Conservation (phyloP, 2,888 invertebrate genomes). For the Drosophila falleni region DNA sequence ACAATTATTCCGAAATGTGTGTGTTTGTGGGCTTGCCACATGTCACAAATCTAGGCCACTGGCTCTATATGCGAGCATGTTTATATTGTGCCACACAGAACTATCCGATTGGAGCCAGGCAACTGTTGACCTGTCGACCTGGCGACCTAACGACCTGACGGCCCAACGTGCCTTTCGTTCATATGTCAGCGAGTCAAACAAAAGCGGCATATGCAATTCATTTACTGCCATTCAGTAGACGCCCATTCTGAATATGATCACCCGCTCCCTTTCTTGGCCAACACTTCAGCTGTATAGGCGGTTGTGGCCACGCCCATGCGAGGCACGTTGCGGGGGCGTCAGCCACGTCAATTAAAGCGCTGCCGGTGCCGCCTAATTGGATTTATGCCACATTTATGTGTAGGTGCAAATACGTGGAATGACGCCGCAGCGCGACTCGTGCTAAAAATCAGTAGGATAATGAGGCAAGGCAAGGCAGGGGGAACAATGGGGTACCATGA, state of each 20-base stretch:
- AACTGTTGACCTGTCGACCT: slow-evolving; percentile 31
- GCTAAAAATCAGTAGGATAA: slow-evolving; percentile 75
- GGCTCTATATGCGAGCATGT: slow-evolving; percentile 12
- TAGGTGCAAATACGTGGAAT: slow-evolving; percentile 75
- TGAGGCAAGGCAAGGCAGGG: slow-evolving; percentile 47
- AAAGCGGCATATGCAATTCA: slow-evolving; percentile 78
- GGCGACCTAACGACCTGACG: slow-evolving; percentile 28
- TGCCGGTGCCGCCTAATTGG: slow-evolving; percentile 77
- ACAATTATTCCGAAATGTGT: not conserved
- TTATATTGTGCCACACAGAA: slow-evolving; percentile 11
- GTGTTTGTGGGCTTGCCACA: slow-evolving; percentile 6
- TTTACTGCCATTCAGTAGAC: slow-evolving; percentile 66
- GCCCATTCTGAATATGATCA: slow-evolving; percentile 21
- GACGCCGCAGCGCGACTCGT: slow-evolving; percentile 44
- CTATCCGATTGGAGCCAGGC: slow-evolving; percentile 7
- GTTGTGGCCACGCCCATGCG: slow-evolving; percentile 12
- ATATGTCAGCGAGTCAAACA: slow-evolving; percentile 67
- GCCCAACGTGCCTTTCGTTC: slow-evolving; percentile 54
- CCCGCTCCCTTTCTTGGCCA: not conserved
- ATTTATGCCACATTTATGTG: slow-evolving; percentile 80
- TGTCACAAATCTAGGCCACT: slow-evolving; percentile 48
- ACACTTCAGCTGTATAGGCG: not conserved
- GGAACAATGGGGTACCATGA: not conserved
- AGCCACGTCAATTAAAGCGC: slow-evolving; percentile 77
- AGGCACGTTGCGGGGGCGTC: slow-evolving; percentile 19